These are phyloP conservation scores for Oreocharis arfaki DNA, from an alignment of 2,113 vertebrate species.

Conservation along the genomic window DNA sequence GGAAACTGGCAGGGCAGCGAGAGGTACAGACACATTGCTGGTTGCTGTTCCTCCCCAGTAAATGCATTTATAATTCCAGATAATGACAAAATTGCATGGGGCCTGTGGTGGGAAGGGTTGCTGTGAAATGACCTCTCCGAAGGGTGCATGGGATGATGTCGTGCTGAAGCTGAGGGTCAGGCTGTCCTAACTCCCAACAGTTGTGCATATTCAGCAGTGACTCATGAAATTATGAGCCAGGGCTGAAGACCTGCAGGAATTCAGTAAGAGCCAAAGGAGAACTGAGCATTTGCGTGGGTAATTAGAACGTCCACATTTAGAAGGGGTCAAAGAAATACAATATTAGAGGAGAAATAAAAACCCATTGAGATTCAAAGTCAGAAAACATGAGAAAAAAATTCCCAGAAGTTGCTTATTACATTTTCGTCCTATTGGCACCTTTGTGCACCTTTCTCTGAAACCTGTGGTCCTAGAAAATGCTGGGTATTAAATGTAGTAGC, in stretches of 20 bases:
- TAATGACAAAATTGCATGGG: not conserved
- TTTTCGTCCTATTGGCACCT: not conserved
- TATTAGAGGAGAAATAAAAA: not conserved
- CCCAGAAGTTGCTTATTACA: not conserved
- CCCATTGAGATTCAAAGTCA: not conserved
- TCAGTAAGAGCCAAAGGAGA: not conserved
- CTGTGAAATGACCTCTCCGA: not conserved
- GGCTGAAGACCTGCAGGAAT: conserved; percentile 32
- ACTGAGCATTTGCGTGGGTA: not conserved
- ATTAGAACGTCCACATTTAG: not conserved
- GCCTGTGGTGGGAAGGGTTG: not conserved
- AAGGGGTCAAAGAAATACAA: not conserved
- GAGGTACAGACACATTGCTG: not conserved
- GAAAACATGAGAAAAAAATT: not conserved
- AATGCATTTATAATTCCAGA: not conserved
- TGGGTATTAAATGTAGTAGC: not conserved
- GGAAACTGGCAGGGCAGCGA: not conserved
- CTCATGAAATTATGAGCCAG: conserved; percentile 31
- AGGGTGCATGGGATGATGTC: accelerated
- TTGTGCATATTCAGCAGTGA: conserved; percentile 43
- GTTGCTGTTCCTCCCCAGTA: not conserved
- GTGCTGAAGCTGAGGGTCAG: conserved; percentile 25
- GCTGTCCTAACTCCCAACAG: not conserved
- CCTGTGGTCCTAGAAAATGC: not conserved
- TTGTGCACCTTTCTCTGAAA: not conserved